Conservation (phyloP, 2,113 vertebrate species). For the Crotophaga sulcirostris region DNA sequence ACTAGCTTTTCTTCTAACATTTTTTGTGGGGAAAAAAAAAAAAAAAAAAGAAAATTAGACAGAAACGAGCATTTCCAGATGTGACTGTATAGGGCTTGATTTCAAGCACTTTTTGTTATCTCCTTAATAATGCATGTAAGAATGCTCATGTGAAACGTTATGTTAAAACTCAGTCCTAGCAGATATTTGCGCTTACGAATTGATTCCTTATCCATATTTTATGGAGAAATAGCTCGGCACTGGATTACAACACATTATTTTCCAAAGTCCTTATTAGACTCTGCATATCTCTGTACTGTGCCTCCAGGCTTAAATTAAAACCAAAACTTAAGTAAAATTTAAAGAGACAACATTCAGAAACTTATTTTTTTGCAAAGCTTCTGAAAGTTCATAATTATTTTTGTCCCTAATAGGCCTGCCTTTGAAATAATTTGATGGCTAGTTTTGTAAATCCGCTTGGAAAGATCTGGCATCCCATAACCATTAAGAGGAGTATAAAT, state of each 20-base stretch:
- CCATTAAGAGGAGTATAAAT: conserved; percentile 45
- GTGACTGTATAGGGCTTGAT: conserved; percentile 41
- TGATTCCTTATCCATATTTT: conserved; percentile 55
- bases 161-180: conserved; percentile 34
- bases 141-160: conserved; percentile 21
- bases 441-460: conserved; percentile 36
- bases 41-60: conserved; percentile 40
- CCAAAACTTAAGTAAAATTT: conserved; percentile 61
- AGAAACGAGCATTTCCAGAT: conserved; percentile 72
- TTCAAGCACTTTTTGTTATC: conserved; percentile 59
- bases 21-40: not conserved
- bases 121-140: conserved; percentile 55
- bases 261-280: conserved; percentile 42
- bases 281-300: conserved; percentile 13
- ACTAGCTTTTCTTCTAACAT: conserved; percentile 29
- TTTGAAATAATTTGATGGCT: conserved; percentile 63
- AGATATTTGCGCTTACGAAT: conserved; percentile 46
- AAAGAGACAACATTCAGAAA: conserved; percentile 67
- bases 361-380: conserved; percentile 49
- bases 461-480: conserved; percentile 48
- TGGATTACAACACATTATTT: conserved; percentile 28
- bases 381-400: conserved; percentile 50
- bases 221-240: not conserved
- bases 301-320: conserved; percentile 65
- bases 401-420: conserved; percentile 52